Evolutionary conservation across 2,113 vertebrate genomes (phyloP).

Genomic region (Cranoglanis bouderius): DNA sequence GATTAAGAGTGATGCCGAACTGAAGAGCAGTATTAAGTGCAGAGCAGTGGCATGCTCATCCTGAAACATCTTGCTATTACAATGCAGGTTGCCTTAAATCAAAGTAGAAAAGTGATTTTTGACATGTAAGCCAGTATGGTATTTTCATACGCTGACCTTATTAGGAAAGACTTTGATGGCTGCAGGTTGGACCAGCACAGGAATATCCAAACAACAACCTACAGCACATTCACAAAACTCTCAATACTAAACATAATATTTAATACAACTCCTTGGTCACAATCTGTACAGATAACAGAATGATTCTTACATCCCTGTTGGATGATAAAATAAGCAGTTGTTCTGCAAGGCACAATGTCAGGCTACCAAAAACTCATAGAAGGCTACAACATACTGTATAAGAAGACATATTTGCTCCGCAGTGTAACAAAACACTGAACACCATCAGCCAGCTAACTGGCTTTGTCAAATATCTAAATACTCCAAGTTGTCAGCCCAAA

Average conservation of each 20-base stretch:
- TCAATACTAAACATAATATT: conserved; percentile 47
- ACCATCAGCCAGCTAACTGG: conserved; percentile 67
- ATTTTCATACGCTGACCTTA: too few relatives aligned
- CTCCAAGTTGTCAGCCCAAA: conserved; percentile 45
- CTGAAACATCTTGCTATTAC: neutral
- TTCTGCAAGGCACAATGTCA: conserved; percentile 68
- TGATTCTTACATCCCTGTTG: conserved; percentile 49
- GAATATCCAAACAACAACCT: neutral
- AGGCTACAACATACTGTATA: conserved; percentile 32
- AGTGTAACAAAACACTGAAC: conserved; percentile 49
- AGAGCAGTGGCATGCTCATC: too few relatives aligned
- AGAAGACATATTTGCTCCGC: conserved; percentile 51
- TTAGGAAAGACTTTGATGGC: neutral
- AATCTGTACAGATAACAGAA: conserved; percentile 57
- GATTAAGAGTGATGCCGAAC: neutral
- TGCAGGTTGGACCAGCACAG: neutral
- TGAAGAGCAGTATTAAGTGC: neutral
- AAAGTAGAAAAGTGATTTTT: neutral
- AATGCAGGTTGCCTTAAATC: neutral
- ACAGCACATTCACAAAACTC: neutral
- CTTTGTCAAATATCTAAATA: conserved; percentile 64
- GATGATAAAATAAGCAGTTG: conserved; percentile 51
- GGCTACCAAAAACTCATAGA: conserved; percentile 37
- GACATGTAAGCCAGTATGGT: neutral
- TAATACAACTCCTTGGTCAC: conserved; percentile 49